Evolutionary conservation across 2,797 vertebrate species (phyloP), one percentile per base, ranked within the genome.

Genomic region (Clamator glandarius): DNA sequence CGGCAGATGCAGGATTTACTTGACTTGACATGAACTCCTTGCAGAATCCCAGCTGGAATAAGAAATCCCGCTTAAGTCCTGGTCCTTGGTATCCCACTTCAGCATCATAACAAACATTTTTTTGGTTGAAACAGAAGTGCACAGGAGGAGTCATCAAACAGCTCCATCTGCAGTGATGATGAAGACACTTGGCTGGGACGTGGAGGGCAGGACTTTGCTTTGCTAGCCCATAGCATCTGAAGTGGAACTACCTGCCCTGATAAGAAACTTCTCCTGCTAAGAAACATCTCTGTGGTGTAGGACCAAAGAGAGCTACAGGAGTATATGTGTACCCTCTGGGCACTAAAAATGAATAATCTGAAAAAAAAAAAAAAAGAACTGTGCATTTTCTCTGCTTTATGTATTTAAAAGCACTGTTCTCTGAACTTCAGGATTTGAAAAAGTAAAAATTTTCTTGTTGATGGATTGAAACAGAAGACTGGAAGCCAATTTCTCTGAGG

Each of bases 221-320:
- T 29, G 26, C 31, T 41, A 21, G n/a, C 46, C 21, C 13, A 4
- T 1, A 7, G 50, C 0, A 0, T 8, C 17, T 62, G 31, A 51
- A 48, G 48, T 36, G 36, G 14, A 54, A 59, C 23, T n/a, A 23
- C 41, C 21, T 24, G 17, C 26, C 20, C 54, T 42, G 23, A 11
- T 52, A 48, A 24, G n/a, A 81, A 52, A 14, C 12, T 57, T 48
- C 51, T 51, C 15, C 24, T 29, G 15, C 24, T 51, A 46, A 42
- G 59, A 68, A 64, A n/a, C 2, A 0, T 21, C 35, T 39, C 39
- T 31, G 36, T 24, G 33, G 18, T 3, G 6, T 35, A 55, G 24
- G 12, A 50, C 35, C 44, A 54, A 44, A 3, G 39, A 41, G 8
- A 42, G 18, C 25, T 51, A 20, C 6, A 5, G 50, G 31, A 44